Evolutionary conservation across 2,888 invertebrate species (phyloP), one percentile per base, ranked within the genome.

Genomic region (Dasypogon diadema): DNA sequence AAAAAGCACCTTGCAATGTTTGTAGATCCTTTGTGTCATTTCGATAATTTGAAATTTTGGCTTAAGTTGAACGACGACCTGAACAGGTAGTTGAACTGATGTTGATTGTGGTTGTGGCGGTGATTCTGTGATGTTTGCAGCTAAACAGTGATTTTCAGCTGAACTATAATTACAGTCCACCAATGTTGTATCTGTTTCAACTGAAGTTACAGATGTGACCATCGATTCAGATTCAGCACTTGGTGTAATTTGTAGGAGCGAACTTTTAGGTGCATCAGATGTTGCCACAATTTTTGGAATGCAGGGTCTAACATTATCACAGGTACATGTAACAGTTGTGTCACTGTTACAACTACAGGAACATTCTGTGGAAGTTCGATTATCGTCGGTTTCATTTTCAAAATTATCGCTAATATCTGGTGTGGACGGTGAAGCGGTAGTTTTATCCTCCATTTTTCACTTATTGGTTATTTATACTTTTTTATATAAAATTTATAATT

Each of bases 1-100:
- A 30, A 30, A 21, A 42, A 54, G 54, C 54, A 82, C 82, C 83
- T 82, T 82, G 79, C 82, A 82, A 78, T 81, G 80, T 77, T 78
- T 73, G 79, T 81, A 81, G 51, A 82, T 80, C 80, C 81, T 80
- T 55, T 81, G 81, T 65, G 83, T 78, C 81, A 82, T 82, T 75
- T 82, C 81, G 72, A 81, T 80, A 77, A 79, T 80, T 48, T 82
- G 82, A 79, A 82, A 80, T 77, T 83, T 84, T 56, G 83, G 81
- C 77, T 83, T 80, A 51, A 80, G 77, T 79, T 80, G 79, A 76
- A 80, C 75, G 65, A 80, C 80, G 68, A 80, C 72, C 54, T 78
- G 78, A 30, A 79, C 76, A 14, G 77, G 78, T 75, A 77, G 76
- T 56, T 78, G 78, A n/a, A 30, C 54, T 34, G 51, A 18, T 2